Evolutionary conservation across 30 jellyfish, hydroid and myxozoan genomes (phyloP).

Genomic region (Aurelia aurita complex sp. Pacific): DNA sequence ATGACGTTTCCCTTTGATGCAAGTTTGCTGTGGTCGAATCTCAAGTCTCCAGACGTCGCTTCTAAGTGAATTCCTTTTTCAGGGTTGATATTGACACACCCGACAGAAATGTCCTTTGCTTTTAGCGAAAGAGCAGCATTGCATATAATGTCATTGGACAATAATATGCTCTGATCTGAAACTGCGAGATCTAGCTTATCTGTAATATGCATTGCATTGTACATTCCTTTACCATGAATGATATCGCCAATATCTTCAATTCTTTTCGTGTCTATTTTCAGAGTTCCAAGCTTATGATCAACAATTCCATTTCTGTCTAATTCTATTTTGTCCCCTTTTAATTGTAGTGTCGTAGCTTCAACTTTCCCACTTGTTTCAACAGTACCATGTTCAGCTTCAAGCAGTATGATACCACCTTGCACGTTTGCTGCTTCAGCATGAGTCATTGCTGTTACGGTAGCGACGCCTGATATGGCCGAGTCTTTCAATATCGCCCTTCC

Average conservation of each 20-base stretch:
- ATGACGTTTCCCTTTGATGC: background rate
- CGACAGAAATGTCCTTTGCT: background rate
- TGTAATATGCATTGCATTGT: background rate
- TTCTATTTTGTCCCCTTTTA: background rate
- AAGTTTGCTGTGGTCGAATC: constrained; percentile 6
- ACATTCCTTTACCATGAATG: constrained; percentile 6
- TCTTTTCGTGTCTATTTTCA: background rate
- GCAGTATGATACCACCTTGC: background rate
- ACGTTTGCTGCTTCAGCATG: background rate
- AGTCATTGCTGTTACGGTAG: background rate
- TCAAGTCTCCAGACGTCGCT: constrained; percentile 4
- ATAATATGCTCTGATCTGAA: background rate
- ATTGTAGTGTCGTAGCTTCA: background rate
- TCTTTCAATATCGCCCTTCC: background rate
- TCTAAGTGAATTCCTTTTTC: background rate
- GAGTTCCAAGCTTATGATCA: background rate
- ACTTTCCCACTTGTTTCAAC: background rate
- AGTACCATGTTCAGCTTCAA: background rate
- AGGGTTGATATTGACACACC: background rate
- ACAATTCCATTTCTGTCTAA: background rate
- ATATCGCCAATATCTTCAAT: background rate
- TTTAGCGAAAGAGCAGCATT: background rate
- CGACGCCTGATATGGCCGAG: background rate
- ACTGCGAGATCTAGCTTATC: constrained; percentile 1
- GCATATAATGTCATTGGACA: background rate